Base-by-base conservation (phyloP, 2,113 vertebrate genomes). In the Xiphophorus maculatus region DNA sequence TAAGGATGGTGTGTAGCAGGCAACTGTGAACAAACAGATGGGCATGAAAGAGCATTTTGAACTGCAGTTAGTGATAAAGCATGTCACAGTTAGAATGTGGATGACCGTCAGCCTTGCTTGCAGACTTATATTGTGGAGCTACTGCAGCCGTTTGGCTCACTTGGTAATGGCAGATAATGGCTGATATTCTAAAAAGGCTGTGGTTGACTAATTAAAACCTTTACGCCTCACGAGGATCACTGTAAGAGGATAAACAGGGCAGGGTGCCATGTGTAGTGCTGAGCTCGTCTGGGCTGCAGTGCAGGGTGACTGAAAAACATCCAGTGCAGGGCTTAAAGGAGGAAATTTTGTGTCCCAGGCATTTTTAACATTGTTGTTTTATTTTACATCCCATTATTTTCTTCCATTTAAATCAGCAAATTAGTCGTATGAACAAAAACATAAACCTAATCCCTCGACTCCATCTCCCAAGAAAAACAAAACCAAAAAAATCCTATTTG, bases 121-220 rank as follows among this genome's bases (percentile, higher is more conserved):
- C 11, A 6, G 30, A 33, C 63, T 33, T 54, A 32, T 65, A 42
- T 60, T 72, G 63, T 76, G 40, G 44, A 68, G 74, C 68, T 65
- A 30, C 51, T 7, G 33, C 58, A 76, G 68, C 73, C 64, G 12
- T 10, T 37, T 72, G 27, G 48, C 61, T 80, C 48, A 64, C 58
- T 58, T 58, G 77, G 72, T 84, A 81, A 86, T 88, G 68, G 84
- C 73, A 76, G 69, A 66, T 44, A 4, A 37, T 37, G 68, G 28
- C 66, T 83, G 84, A 89, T 89, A 72, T 74, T 74, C 58, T 48
- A 74, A 82, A 58, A 82, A 58, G 69, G 79, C 60, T 66, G 67
- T 65, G 80, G 84, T 87, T 85, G 86, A 80, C 90, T 88, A 90
- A 87, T 94, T 91, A 91, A 90, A 87, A 75, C 35, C 69, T 63